Evolutionary conservation across 1,140 invertebrate genomes (phyloP).

Genomic region (Drepana arcuata): DNA sequence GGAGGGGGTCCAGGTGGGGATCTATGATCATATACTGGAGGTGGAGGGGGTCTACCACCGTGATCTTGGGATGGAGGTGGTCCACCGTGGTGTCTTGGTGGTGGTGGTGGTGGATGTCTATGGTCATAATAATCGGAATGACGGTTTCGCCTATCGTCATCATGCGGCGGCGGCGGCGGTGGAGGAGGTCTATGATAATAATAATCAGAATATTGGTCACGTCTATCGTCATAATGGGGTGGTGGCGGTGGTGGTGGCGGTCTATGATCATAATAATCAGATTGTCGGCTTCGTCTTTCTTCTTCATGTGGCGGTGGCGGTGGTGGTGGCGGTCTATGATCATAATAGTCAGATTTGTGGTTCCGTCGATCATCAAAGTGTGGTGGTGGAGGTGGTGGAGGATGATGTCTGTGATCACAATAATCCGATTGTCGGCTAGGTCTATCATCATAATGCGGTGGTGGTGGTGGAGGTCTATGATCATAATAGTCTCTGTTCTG

Average conservation of each 20-base stretch:
- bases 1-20: background rate
- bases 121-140: background rate
- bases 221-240: background rate
- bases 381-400: background rate
- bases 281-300: slow-evolving; percentile 3
- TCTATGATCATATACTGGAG: background rate
- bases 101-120: slow-evolving; percentile 3
- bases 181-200: slow-evolving; percentile 2
- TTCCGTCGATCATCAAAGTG: background rate
- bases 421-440: background rate
- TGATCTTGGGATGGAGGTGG: background rate
- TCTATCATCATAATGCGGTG: background rate
- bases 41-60: background rate
- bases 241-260: slow-evolving; percentile 1
- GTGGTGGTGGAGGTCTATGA: background rate
- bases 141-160: slow-evolving; percentile 6
- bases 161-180: slow-evolving; percentile 1
- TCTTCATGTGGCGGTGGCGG: slow-evolving; percentile 3
- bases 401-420: background rate
- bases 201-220: too few species aligned
- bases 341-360: too few species aligned
- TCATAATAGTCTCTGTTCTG: background rate
- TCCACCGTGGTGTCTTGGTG: background rate
- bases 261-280: slow-evolving; percentile 1
- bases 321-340: slow-evolving; percentile 1